These are phyloP conservation scores for Ibidorhyncha struthersii DNA, from an alignment of 2,113 vertebrate species.

Conservation along the genomic window DNA sequence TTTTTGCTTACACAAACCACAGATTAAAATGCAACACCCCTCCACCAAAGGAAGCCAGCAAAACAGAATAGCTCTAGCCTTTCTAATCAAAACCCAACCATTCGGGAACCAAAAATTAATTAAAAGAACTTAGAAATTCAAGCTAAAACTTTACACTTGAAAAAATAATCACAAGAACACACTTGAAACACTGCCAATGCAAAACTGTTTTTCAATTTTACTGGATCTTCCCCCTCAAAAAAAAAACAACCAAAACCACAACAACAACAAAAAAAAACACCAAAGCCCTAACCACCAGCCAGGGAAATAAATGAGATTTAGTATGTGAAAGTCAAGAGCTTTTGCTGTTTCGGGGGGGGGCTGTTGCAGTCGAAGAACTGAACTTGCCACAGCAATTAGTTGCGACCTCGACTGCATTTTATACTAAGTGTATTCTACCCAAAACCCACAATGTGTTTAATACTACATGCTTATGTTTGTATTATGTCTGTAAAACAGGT, in stretches of 20 bases:
- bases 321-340: background rate
- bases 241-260: no score
- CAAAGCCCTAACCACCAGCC: background rate
- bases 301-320: background rate
- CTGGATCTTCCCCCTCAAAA: background rate
- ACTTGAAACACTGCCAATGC: background rate
- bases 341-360: background rate
- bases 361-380: background rate
- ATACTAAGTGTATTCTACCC: rapidly evolving
- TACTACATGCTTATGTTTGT: rapidly evolving
- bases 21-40: background rate
- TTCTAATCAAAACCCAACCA: background rate
- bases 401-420: background rate
- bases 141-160: background rate
- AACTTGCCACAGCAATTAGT: background rate
- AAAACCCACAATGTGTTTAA: rapidly evolving
- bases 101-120: background rate
- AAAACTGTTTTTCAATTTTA: background rate
- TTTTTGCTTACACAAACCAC: background rate
- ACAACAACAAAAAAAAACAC: no score
- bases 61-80: background rate
- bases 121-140: background rate
- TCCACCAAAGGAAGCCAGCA: background rate
- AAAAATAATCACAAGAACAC: background rate
- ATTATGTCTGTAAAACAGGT: background rate